phyloP scores from a whole-genome alignment of 2,797 vertebrate genomes.

The Crocodylus rhombifer region DNA sequence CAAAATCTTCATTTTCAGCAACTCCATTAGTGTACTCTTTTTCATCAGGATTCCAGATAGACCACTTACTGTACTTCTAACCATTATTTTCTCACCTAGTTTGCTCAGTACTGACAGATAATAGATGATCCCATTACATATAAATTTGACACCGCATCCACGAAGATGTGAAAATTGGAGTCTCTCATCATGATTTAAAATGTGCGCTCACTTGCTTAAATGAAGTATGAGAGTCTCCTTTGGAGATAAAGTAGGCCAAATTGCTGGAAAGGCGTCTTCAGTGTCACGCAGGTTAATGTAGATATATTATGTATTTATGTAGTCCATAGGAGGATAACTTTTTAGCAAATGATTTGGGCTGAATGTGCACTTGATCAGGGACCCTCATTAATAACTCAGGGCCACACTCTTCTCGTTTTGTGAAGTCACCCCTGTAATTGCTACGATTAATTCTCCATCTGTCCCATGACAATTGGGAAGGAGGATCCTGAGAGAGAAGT shows the following conservation, averaged over 20 bases:
- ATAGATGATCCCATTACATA: constrained; percentile 80
- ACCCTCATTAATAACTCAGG: constrained; percentile 62
- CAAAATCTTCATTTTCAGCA: constrained; percentile 49
- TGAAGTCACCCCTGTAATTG: constrained; percentile 48
- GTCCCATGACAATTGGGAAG: constrained; percentile 3
- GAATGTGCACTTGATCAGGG: constrained; percentile 68
- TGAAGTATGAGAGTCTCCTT: constrained; percentile 71
- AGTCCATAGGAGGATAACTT: constrained; percentile 70
- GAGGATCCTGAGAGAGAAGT: neutral
- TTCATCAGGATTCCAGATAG: constrained; percentile 50
- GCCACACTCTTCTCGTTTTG: neutral
- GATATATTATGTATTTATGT: constrained; percentile 74
- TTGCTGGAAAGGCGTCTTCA: constrained; percentile 59
- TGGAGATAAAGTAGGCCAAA: constrained; percentile 71
- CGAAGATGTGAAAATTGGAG: constrained; percentile 78
- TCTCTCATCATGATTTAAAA: constrained; percentile 77
- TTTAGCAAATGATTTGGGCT: constrained; percentile 61
- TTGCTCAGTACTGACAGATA: constrained; percentile 73
- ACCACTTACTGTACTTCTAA: constrained; percentile 67
- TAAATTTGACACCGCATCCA: constrained; percentile 73
- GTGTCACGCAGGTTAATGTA: constrained; percentile 76
- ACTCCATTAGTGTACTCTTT: constrained; percentile 63
- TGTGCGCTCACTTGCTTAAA: constrained; percentile 72
- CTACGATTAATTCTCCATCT: constrained; percentile 54
- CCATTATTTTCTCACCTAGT: constrained; percentile 77